These are phyloP conservation scores for Piezodorus guildinii DNA, from an alignment of 1,140 invertebrate species.

Conservation along the genomic window DNA sequence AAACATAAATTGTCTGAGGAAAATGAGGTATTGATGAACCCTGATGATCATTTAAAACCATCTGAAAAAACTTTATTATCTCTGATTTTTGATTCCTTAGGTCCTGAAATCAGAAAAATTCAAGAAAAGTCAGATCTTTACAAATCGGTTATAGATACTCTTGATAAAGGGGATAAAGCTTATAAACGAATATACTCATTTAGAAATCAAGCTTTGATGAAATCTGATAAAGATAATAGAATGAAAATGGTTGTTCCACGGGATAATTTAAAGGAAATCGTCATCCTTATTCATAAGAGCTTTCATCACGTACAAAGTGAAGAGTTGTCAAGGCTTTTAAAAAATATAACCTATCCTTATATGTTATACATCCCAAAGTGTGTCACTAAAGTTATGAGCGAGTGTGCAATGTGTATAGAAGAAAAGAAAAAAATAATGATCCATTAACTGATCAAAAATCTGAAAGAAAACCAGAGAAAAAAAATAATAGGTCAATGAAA, in stretches of 20 bases:
- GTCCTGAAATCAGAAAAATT: conserved; percentile 1
- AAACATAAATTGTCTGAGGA: too few relatives aligned
- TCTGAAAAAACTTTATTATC: not conserved
- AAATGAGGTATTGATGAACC: too few relatives aligned
- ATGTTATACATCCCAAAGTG: not conserved
- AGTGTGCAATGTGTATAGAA: not conserved
- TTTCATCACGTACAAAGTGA: not conserved
- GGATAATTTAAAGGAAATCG: conserved; percentile 1
- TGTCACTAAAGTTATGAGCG: not conserved
- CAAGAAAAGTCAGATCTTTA: conserved; percentile 4
- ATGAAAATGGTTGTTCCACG: not conserved
- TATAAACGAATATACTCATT: not conserved
- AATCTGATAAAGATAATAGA: not conserved
- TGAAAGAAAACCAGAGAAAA: not conserved
- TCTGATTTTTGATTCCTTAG: not conserved
- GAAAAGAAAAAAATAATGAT: not conserved
- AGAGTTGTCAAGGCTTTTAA: not conserved
- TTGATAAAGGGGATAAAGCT: not conserved
- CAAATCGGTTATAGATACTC: not conserved
- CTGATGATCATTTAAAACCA: too few relatives aligned
- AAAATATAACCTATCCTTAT: not conserved
- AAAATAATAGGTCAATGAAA: not conserved
- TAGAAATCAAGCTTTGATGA: not conserved
- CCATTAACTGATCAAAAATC: not conserved
- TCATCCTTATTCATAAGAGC: not conserved